phyloP scores from a whole-genome alignment of 2,797 vertebrate genomes.

The Spinus olivaceus region DNA sequence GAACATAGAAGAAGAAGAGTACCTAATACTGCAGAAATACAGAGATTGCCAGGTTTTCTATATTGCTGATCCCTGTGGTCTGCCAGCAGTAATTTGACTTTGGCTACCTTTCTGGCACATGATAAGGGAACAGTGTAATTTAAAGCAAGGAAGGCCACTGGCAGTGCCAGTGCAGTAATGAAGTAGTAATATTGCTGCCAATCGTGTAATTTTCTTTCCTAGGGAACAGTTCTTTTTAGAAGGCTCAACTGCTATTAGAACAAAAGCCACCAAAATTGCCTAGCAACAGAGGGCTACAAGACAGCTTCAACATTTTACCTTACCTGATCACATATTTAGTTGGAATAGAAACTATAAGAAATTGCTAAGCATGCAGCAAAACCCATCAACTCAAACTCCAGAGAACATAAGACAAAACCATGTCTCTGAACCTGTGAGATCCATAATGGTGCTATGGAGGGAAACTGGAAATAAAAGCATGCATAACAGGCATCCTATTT shows the following conservation, averaged over 20 bases:
- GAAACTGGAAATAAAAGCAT: not conserved
- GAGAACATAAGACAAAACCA: not conserved
- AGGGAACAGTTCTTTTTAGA: not conserved
- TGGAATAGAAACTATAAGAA: not conserved
- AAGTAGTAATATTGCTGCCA: not conserved
- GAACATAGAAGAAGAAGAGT: not conserved
- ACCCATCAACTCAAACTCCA: not conserved
- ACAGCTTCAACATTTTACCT: not conserved
- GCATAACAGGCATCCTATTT: not conserved
- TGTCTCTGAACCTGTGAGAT: not conserved
- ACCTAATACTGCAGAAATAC: not conserved
- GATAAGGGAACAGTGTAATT: not conserved
- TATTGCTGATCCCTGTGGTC: not conserved
- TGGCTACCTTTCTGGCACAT: not conserved
- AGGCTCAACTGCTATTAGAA: not conserved
- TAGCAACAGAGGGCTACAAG: not conserved
- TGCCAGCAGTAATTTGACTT: not conserved
- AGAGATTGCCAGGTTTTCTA: not conserved
- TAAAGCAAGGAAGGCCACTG: not conserved
- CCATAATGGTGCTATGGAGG: not conserved
- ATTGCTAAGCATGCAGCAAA: not conserved
- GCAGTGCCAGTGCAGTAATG: not conserved
- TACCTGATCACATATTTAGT: not conserved
- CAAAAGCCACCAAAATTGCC: constrained; percentile 3
- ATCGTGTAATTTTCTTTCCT: not conserved